Percentiles rank a stretch among this genome's conserved stretches.
phyloP scores from a whole-genome alignment of 2,113 vertebrate genomes.

The Scytalopus superciliaris region DNA sequence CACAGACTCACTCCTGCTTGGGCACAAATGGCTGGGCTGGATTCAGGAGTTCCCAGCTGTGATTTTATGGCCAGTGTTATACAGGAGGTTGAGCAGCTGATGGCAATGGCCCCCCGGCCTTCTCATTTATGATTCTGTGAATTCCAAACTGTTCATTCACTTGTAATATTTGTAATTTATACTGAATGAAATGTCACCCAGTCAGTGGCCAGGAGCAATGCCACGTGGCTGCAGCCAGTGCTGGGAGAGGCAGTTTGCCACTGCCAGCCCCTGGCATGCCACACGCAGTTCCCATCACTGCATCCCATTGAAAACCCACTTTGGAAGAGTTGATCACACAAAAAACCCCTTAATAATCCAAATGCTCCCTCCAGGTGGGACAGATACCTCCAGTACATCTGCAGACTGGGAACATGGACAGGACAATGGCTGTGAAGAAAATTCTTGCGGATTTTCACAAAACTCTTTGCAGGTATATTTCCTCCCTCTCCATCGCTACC shows the following conservation, averaged over 20 bases:
- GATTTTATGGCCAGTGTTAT: neutral
- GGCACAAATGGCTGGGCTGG: neutral
- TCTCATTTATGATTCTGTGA: neutral
- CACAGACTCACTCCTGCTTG: neutral
- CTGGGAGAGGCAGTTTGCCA: neutral
- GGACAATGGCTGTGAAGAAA: neutral
- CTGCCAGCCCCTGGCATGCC: fast-evolving
- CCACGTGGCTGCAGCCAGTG: neutral
- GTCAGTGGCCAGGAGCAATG: neutral
- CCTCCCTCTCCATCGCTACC: neutral
- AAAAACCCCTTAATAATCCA: neutral
- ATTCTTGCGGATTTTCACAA: neutral
- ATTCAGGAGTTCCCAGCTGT: neutral
- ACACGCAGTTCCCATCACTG: fast-evolving
- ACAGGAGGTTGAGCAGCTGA: neutral
- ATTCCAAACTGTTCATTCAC: conserved; percentile 11
- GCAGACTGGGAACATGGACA: fast-evolving
- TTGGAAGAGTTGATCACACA: neutral
- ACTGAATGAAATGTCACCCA: neutral
- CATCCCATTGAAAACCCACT: neutral
- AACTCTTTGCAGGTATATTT: neutral
- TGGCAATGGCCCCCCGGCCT: neutral
- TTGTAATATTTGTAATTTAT: neutral
- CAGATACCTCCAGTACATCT: neutral
- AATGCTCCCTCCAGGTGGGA: neutral